phyloP scores from a whole-genome alignment of 2,888 invertebrate genomes.

The Clepsis dumicolana region DNA sequence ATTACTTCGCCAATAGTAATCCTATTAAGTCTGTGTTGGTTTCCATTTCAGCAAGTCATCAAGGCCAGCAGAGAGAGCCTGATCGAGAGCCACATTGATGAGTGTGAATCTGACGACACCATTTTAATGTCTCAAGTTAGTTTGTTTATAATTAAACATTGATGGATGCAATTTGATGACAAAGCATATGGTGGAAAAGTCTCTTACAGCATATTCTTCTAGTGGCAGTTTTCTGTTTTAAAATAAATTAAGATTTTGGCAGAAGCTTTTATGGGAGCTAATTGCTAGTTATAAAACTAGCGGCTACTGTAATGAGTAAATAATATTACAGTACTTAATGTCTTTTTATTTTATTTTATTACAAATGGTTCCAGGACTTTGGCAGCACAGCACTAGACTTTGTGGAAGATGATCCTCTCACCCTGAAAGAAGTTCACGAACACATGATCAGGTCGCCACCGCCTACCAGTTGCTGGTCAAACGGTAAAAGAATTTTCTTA shows the following conservation, averaged over 20 bases:
- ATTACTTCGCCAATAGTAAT: not conserved
- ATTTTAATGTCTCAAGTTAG: slow-evolving; percentile 92
- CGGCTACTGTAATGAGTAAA: too few relatives aligned
- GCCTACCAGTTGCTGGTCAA: slow-evolving; percentile 90
- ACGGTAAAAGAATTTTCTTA: slow-evolving; percentile 62
- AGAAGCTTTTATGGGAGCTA: too few relatives aligned
- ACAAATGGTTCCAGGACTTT: slow-evolving; percentile 72
- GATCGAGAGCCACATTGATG: slow-evolving; percentile 89
- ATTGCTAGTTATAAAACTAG: too few relatives aligned
- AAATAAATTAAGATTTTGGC: too few relatives aligned
- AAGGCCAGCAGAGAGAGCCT: slow-evolving; percentile 92
- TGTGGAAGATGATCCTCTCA: slow-evolving; percentile 89
- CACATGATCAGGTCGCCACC: slow-evolving; percentile 94
- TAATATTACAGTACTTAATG: too few relatives aligned
- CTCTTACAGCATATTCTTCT: too few relatives aligned
- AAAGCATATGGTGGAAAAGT: too few relatives aligned
- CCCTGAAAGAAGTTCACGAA: slow-evolving; percentile 92
- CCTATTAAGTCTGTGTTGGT: not conserved
- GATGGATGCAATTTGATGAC: too few relatives aligned
- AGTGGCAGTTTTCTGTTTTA: too few relatives aligned
- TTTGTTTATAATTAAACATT: too few relatives aligned
- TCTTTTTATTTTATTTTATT: too few relatives aligned
- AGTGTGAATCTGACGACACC: slow-evolving; percentile 91
- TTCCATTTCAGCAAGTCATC: slow-evolving; percentile 88
- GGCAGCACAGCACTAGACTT: slow-evolving; percentile 80